Base-by-base conservation (phyloP, 2,888 invertebrate genomes). In the Acanthacorydalis orientalis region DNA sequence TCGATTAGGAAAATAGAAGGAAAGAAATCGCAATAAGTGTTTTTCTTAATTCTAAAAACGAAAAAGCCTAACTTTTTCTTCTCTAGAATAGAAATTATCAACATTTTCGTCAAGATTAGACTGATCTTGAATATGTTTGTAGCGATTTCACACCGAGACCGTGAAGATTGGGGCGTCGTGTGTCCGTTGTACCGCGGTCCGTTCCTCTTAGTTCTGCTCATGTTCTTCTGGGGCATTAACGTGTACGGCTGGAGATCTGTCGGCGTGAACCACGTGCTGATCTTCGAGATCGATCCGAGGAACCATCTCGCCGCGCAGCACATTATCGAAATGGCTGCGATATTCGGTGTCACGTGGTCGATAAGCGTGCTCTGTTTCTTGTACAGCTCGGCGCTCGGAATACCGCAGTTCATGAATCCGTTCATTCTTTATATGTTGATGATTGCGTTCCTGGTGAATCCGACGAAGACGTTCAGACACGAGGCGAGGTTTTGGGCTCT, bases 241-340 rank as follows among this genome's bases (percentile, higher is more conserved):
- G 90, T 95, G 1, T 95, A 95, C 63, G 95, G 95, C 7, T 96
- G 96, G 96, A 72, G 95, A 53, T 89, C 92, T 0, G 92, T 93
- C 0, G 96, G 97, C 3, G 96, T 97, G 11, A 96, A 96, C 69
- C 96, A 97, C 63, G 96, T 97, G 0, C 72, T 97, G 2, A 97
- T 97, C 55, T 97, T 97, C 65, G 96, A 96, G 63, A 69, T 97
- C 57, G 95, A 97, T 65, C 96, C 96, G 0, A 72, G 96, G 49
- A 91, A 93, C 65, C 93, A 96, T 65, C 69, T 90, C 0, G 87
- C 87, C 0, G 93, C 95, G 57, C 93, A 95, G 59, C 89, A 96
- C 67, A 72, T 97, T 38, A 90, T 96, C 78, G 96, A 96, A 65
- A 66, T 92, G 57, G 88, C 95, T 0, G 84, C 91, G 0, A 84